These are phyloP conservation scores for Oopsacas minuta DNA, from an alignment of 37 sponge, comb jelly and placozoan genomes.

Conservation along the genomic window DNA sequence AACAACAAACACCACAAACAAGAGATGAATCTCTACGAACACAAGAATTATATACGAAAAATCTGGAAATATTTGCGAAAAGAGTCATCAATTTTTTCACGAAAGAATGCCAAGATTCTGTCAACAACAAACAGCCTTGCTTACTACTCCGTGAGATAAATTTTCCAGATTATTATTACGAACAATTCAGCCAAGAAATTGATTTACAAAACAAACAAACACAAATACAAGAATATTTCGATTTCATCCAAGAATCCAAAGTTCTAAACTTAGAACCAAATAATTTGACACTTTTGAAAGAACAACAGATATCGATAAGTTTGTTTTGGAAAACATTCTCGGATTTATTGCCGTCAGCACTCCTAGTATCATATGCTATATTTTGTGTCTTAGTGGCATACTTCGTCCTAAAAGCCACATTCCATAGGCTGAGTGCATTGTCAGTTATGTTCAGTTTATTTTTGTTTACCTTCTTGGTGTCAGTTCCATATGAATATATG, in stretches of 20 bases:
- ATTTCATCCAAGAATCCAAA: not conserved
- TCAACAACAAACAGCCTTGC: not conserved
- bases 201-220: not conserved
- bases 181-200: not conserved
- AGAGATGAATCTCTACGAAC: not conserved
- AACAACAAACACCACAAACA: not conserved
- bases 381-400: slow-evolving; percentile 7
- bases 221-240: not conserved
- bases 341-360: not conserved
- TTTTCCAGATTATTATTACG: not conserved
- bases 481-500: slow-evolving; percentile 15
- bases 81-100: not conserved
- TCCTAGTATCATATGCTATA: not conserved
- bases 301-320: not conserved
- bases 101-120: not conserved
- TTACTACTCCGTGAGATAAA: not conserved
- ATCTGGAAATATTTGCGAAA: not conserved
- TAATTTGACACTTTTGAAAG: not conserved
- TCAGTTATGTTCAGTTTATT: not conserved
- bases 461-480: not conserved
- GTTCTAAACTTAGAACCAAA: not conserved
- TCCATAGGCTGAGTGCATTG: not conserved
- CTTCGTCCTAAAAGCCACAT: not conserved
- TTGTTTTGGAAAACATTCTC: not conserved
- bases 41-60: not conserved